Base-by-base conservation (phyloP, 2,888 invertebrate species). In the Reticulitermes lucifugus region DNA sequence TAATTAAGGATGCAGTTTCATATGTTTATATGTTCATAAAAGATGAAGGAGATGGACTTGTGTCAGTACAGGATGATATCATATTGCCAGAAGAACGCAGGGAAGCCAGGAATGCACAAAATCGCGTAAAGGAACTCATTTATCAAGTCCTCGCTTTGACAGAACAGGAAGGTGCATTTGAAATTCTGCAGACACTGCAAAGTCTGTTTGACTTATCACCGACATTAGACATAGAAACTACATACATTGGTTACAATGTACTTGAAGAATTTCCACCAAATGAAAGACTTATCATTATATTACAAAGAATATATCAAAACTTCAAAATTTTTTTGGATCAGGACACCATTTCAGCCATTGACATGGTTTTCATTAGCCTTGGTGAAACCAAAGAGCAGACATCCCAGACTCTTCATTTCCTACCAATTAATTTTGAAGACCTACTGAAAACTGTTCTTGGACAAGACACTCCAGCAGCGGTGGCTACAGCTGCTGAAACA, bases 61-160 rank as follows among this genome's bases (percentile, higher is more conserved):
- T 83, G 25, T 51, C 77, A 43, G 75, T 85, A 25, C 60, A 43
- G 7, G 77, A 85, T 25, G 85, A 85, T 22, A 79, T 85, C 14
- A 83, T 85, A 70, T 51, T 35, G 22, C 85, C 85, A 10, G 65
- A 75, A n/a, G 73, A 85, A 25, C 60, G 83, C 21, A 83, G 83
- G 55, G 85, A 85, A 79, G 83, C 77, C 12, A 77, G 41, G 59
- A 81, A 55, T 25, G 85, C 82, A 22, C 29, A 83, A 83, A 55
- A 70, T 51, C 83, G 79, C 21, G 43, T 83, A 29, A 83, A 83
- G 35, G 85, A 85, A 83, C 65, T 85, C 10, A 79, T 85, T 29
- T 85, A 85, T 85, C 85, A 85, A 75, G 85, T 82, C 21, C 59
- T 71, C 59, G 81, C 59, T 75, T 43, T 84, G 71, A 70, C 65